A percentile compares a stretch with the other conserved stretches of the same genome.
Conservation (phyloP, 2,888 invertebrate genomes). For the Scaptomyza polygonia region DNA sequence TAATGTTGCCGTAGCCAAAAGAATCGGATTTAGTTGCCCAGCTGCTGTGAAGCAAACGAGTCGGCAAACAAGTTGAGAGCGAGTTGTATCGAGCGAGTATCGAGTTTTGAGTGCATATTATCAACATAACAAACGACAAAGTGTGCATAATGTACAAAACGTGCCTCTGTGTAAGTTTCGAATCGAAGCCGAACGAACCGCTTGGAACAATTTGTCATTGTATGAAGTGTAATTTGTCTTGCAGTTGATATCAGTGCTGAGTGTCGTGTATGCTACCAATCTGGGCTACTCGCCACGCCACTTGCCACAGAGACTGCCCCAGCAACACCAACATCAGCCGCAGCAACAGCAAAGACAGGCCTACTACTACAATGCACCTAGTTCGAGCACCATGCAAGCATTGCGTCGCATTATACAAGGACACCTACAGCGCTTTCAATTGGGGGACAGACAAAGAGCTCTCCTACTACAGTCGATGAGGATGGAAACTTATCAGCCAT, state of each 20-base stretch:
- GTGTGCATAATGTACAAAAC: slow-evolving; percentile 57
- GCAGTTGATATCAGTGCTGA: slow-evolving; percentile 61
- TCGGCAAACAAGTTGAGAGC: slow-evolving; percentile 1
- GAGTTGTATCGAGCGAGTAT: slow-evolving; percentile 12
- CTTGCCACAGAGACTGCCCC: slow-evolving; percentile 14
- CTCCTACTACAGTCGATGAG: slow-evolving; percentile 22
- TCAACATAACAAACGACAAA: slow-evolving; percentile 21
- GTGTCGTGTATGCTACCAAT: slow-evolving; percentile 40
- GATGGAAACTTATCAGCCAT: slow-evolving; percentile 54
- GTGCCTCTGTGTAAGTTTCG: slow-evolving; percentile 54
- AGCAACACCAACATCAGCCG: slow-evolving; percentile 1
- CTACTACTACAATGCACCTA: slow-evolving; percentile 67
- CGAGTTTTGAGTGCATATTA: slow-evolving; percentile 5
- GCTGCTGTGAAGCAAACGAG: slow-evolving; percentile 59
- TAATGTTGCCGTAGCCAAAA: slow-evolving; percentile 10
- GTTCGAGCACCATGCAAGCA: slow-evolving; percentile 37
- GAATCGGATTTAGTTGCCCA: slow-evolving; percentile 50
- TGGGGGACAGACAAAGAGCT: slow-evolving; percentile 48
- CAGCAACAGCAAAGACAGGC: slow-evolving; percentile 27
- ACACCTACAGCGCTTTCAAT: slow-evolving; percentile 54
- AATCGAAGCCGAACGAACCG: background rate
- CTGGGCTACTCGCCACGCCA: slow-evolving; percentile 37
- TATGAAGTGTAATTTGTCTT: slow-evolving; percentile 48
- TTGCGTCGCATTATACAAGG: slow-evolving; percentile 54
- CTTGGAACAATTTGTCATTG: slow-evolving; percentile 31